Conservation (phyloP, 2,113 vertebrate species). For the Eubucco bourcierii region DNA sequence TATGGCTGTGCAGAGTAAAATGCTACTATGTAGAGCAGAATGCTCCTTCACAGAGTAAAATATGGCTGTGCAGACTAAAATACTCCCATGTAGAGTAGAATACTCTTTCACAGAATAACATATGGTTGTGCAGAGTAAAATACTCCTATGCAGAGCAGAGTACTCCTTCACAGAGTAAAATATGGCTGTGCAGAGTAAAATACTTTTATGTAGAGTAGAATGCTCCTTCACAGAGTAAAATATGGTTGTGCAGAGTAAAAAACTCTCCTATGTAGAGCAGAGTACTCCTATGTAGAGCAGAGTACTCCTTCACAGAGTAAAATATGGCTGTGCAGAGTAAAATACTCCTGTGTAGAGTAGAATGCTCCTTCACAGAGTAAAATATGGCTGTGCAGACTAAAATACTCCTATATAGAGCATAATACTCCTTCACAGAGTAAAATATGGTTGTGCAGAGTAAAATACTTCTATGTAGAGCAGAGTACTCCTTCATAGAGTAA, state of each 20-base stretch:
- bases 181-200: rapidly evolving
- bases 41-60: background rate
- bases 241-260: background rate
- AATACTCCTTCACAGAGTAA: background rate
- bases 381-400: background rate
- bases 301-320: background rate
- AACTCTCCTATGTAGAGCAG: background rate
- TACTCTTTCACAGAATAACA: background rate
- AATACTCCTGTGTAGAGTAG: too few species aligned
- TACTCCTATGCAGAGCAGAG: background rate
- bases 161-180: too few species aligned
- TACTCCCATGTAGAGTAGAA: background rate
- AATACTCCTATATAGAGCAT: background rate
- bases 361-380: background rate
- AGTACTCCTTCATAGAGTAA: too few species aligned
- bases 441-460: too few species aligned
- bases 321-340: background rate
- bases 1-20: background rate
- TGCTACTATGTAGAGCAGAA: background rate
- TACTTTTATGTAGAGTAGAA: background rate
- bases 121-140: background rate
- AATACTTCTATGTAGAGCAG: too few species aligned
- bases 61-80: background rate
- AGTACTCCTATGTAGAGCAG: background rate
- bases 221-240: too few species aligned